Evolutionary conservation across 2,113 vertebrate species (phyloP).

Genomic region (Patagioenas fasciata): DNA sequence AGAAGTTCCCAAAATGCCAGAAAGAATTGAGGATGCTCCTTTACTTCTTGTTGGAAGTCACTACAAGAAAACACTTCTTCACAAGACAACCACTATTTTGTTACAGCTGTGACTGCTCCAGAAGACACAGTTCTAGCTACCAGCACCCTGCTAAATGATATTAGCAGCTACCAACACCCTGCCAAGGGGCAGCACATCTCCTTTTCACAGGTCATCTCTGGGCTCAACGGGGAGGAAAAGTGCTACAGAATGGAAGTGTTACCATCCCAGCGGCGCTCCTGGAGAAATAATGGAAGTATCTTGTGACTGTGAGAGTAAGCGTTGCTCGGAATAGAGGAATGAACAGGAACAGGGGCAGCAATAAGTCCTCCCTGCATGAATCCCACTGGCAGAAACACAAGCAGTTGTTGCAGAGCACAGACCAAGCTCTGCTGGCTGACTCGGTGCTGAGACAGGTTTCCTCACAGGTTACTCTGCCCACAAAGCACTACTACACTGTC

Average conservation of each 20-base stretch:
- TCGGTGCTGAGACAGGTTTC: background rate
- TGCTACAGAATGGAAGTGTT: background rate
- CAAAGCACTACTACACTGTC: background rate
- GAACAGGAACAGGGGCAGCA: background rate
- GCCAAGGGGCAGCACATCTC: background rate
- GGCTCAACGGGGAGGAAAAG: background rate
- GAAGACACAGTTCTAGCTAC: background rate
- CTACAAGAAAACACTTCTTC: background rate
- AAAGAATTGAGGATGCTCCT: background rate
- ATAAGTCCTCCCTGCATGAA: background rate
- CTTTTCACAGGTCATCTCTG: background rate
- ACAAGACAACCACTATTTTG: background rate
- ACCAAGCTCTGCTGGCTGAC: background rate
- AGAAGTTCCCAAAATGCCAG: background rate
- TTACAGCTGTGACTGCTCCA: background rate
- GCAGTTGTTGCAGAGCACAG: background rate
- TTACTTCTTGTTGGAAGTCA: background rate
- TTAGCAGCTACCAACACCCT: background rate
- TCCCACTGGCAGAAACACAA: background rate
- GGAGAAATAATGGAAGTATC: background rate
- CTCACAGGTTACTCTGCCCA: background rate
- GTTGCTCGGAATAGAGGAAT: background rate
- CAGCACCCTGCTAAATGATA: background rate
- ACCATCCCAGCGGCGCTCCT: background rate
- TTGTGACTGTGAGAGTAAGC: background rate